A percentile compares a stretch with the other conserved stretches of the same genome.
Conservation (phyloP, 2,797 vertebrate species). For the Anisognathus igniventris region DNA sequence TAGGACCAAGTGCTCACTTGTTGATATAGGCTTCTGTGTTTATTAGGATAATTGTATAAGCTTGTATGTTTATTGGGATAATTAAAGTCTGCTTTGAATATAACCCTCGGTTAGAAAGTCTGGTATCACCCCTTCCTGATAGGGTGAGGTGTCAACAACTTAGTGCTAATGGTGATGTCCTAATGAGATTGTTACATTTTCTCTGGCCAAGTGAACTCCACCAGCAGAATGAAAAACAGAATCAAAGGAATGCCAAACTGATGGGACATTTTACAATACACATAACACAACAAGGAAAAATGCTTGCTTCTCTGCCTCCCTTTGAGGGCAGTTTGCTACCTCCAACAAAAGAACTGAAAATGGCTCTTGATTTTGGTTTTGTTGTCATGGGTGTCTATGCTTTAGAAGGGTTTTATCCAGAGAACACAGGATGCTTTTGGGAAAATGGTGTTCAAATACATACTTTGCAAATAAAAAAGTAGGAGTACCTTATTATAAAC, state of each 20-base stretch:
- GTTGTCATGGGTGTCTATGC: not conserved
- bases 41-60: not conserved
- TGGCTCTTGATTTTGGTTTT: not conserved
- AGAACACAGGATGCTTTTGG: not conserved
- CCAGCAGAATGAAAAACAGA: not conserved
- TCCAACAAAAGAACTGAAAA: not conserved
- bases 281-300: not conserved
- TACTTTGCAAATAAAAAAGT: not conserved
- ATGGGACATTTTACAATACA: not conserved
- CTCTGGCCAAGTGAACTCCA: not conserved
- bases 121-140: not conserved
- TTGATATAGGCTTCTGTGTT: not conserved
- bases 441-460: not conserved
- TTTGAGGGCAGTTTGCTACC: not conserved
- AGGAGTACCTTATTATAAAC: not conserved
- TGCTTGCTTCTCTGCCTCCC: not conserved
- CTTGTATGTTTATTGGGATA: constrained; percentile 6
- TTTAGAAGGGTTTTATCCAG: not conserved
- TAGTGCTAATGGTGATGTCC: not conserved
- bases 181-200: not conserved
- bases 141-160: not conserved
- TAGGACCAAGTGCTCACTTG: not conserved
- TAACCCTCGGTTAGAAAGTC: not conserved
- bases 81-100: constrained; percentile 1
- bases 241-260: not conserved